phyloP scores from a whole-genome alignment of 2,797 vertebrate species.

The Notolabrus celidotus region DNA sequence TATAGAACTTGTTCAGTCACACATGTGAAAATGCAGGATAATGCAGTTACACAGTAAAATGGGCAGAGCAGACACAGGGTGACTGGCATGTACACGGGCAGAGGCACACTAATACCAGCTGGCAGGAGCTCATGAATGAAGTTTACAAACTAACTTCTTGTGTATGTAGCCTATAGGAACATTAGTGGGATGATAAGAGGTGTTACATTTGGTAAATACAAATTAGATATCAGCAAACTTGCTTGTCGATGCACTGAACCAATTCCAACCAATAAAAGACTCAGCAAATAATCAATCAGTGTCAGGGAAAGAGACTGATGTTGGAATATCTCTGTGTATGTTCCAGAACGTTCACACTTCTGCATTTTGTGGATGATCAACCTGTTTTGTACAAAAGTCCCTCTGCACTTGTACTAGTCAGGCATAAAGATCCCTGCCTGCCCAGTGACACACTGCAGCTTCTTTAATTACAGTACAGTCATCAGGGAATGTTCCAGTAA shows the following conservation, averaged over 20 bases:
- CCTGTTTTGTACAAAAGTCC: not conserved
- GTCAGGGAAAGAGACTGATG: too few species aligned
- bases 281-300: too few species aligned
- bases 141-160: not conserved
- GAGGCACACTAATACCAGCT: not conserved
- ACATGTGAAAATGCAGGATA: not conserved
- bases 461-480: constrained; percentile 33
- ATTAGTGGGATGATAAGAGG: too few species aligned
- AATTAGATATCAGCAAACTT: not conserved
- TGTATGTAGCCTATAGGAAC: not conserved
- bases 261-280: not conserved
- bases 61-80: not conserved
- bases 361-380: constrained; percentile 2
- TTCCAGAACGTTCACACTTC: not conserved
- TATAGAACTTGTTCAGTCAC: not conserved
- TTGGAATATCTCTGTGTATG: not conserved
- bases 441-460: constrained; percentile 1
- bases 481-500: constrained; percentile 35
- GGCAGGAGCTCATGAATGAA: not conserved
- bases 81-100: not conserved
- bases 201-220: not conserved
- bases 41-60: not conserved
- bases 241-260: not conserved
- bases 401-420: constrained; percentile 11
- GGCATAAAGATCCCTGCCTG: constrained; percentile 8